Base-by-base conservation (phyloP, 2,797 vertebrate species). In the Intellagama lesueurii region DNA sequence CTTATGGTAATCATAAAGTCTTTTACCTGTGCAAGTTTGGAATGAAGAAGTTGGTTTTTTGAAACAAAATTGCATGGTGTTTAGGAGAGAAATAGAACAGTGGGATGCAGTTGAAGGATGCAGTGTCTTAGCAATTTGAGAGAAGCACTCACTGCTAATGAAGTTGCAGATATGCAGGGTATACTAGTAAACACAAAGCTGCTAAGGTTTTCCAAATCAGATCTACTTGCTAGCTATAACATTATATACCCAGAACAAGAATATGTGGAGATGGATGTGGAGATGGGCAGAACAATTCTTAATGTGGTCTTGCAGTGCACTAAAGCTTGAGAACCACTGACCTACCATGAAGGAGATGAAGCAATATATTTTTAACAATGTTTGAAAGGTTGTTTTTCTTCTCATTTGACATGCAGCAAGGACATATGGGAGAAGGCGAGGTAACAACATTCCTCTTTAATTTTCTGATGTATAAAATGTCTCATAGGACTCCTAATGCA, bases 401-500 rank as follows among this genome's bases (percentile, higher is more conserved):
- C 97, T 98, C 97, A 97, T 98, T 98, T 98, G 97, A 98, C 98
- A 99, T 96, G 99, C 99, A 99, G 99, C 99, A 98, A 99, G 99
- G 98, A 99, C 99, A 98, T 99, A 99, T 99, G 99, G 98, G 98
- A 98, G 99, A 97, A 98, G 99, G 98, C 98, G 99, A 99, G 99
- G 99, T 99, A 99, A 99, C 96, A 97, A 93, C 93, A 97, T 95
- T 96, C 94, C 94, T 97, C 95, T 98, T 96, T 97, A 96, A 97
- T 95, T 97, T 97, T 96, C 96, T 95, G 96, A 96, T 97, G 96
- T 97, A 93, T 96, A 94, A 95, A 94, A 93, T 97, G 96, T 97
- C 94, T 96, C 93, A 96, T 89, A 95, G 93, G 91, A 97, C 94
- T 95, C 91, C 92, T 95, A 92, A 93, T 91, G 88, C 92, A 32